phyloP scores from a whole-genome alignment of 2,113 vertebrate genomes.

The Taxidea taxus region DNA sequence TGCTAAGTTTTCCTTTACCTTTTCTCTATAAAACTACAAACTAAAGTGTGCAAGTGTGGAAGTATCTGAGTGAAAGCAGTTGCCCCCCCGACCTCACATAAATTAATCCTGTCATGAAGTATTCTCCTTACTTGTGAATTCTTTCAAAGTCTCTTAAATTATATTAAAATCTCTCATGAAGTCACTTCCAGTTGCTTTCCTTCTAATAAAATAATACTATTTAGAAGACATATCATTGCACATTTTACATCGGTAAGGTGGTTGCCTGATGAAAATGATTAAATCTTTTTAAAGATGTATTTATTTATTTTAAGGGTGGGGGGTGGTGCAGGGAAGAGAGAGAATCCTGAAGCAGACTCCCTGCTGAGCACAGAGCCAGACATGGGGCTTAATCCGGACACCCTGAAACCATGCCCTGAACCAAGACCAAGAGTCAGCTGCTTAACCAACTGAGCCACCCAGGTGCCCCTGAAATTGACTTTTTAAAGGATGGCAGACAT shows the following conservation, averaged over 20 bases:
- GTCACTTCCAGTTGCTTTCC: background rate
- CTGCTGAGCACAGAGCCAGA: background rate
- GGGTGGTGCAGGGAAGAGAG: background rate
- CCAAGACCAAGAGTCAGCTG: too few species aligned
- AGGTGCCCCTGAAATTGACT: background rate
- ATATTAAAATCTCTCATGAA: background rate
- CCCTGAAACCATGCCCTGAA: background rate
- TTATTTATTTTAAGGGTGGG: background rate
- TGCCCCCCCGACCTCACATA: background rate
- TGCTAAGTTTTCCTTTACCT: constrained; percentile 7
- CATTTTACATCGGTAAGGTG: background rate
- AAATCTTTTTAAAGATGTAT: background rate
- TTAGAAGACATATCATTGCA: background rate
- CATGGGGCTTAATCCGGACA: background rate
- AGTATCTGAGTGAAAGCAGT: background rate
- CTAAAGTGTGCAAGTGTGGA: background rate
- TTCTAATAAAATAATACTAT: background rate
- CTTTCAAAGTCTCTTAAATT: background rate
- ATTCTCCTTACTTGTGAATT: background rate
- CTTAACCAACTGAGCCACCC: background rate
- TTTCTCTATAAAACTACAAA: background rate
- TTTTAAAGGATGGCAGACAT: background rate
- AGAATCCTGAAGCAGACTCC: background rate
- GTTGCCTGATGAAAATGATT: background rate
- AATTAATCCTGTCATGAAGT: background rate